Base-by-base conservation (phyloP, 2,888 invertebrate genomes). In the Spodoptera exigua region DNA sequence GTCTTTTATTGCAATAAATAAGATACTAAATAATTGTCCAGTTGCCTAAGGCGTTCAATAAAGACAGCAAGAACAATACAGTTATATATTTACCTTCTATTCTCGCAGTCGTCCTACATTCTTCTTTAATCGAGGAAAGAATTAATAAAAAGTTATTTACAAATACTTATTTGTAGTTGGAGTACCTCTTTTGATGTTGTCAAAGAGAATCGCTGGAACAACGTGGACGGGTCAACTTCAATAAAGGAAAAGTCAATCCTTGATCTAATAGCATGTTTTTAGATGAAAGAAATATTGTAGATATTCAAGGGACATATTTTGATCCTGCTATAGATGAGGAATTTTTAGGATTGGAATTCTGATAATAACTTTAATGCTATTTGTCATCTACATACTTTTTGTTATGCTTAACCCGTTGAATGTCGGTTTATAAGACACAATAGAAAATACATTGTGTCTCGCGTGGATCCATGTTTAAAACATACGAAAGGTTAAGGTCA, bases 161-260 rank as follows among this genome's bases (percentile, higher is more conserved):
- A 41, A 52, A 45, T 16, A 35, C 34, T 12, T 51, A 51, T 56
- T 63, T 52, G 37, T 34, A 12, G 36, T 18, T 37, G 12, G 12
- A 46, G 13, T 46, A 2, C 44, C 4, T 64, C 35, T 10, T 70
- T 56, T 64, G 64, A 56, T 46, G 14, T 36, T 7, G 17, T 35
- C 55, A 64, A 64, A 70, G 43, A 21, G 27, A 10, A 56, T 70
- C 37, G 27, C 47, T 44, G 35, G 17, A 27, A 2, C 9, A n/a
- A 14, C 51, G 27, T 47, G 56, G 54, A 36, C 43, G 58, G 39
- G 47, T 48, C 21, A 62, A 34, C 18, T 14, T 17, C 12, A 37
- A 52, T 27, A 61, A 69, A 53, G 43, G 9, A 43, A 59, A 51
- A 27, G 14, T 37, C 17, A 61, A 46, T 67, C 21, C 14, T 46